A percentile compares a stretch with the other conserved stretches of the same genome.
These are phyloP conservation scores for Peromyscus californicus DNA, from an alignment of 2,113 vertebrate species.

Conservation along the genomic window DNA sequence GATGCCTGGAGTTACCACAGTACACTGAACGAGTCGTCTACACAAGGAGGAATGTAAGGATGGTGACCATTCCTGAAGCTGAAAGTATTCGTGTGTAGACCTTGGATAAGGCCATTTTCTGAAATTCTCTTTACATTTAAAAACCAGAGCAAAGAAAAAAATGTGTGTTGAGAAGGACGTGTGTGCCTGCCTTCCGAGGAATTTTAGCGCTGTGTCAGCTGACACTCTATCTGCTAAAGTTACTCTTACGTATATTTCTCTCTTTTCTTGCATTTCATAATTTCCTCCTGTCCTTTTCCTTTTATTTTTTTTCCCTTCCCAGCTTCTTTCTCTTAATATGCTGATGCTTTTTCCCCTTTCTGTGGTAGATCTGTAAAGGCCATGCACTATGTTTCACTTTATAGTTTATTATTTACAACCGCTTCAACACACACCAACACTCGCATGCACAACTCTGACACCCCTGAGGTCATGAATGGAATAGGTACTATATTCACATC, in stretches of 20 bases:
- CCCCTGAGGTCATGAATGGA: neutral
- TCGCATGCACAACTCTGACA: neutral
- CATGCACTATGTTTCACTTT: neutral
- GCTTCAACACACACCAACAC: neutral
- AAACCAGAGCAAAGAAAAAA: neutral
- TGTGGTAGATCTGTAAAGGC: neutral
- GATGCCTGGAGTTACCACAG: neutral
- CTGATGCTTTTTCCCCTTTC: neutral
- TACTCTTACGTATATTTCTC: too few relatives aligned
- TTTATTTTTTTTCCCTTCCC: neutral
- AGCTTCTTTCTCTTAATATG: slow-evolving; percentile 27
- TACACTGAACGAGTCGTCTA: neutral
- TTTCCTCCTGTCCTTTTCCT: neutral
- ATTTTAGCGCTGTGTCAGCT: neutral
- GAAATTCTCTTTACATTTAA: neutral
- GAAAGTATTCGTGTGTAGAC: neutral
- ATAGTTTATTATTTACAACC: slow-evolving; percentile 19
- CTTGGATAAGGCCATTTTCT: neutral
- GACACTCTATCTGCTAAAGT: neutral
- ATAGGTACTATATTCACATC: neutral
- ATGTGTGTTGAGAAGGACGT: neutral
- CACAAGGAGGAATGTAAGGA: neutral
- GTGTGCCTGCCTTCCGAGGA: too few relatives aligned
- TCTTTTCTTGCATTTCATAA: neutral
- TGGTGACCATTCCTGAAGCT: neutral